phyloP scores from a whole-genome alignment of 2,888 invertebrate species.

The Drosophila emarginata region DNA sequence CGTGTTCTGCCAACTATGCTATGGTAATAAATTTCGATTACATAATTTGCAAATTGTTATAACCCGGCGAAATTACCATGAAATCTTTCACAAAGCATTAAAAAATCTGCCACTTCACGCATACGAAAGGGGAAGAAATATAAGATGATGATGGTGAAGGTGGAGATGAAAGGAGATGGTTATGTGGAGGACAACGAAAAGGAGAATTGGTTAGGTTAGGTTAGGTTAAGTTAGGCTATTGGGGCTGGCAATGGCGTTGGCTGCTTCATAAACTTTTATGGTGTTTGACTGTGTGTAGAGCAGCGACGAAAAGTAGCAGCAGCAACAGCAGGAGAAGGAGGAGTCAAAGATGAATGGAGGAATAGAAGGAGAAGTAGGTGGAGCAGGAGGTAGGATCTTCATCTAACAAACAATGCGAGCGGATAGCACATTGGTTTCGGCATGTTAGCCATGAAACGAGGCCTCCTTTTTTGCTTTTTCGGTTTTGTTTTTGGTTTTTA shows the following conservation, averaged over 20 bases:
- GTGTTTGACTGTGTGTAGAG: constrained; percentile 54
- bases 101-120: constrained; percentile 73
- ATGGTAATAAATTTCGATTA: constrained; percentile 78
- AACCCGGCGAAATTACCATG: constrained; percentile 76
- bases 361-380: not conserved
- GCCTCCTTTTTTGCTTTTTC: constrained; percentile 11
- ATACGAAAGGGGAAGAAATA: constrained; percentile 12
- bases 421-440: constrained; percentile 43
- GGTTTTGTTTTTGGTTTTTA: not conserved
- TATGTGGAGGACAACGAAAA: not conserved
- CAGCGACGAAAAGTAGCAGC: not conserved
- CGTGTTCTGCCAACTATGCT: constrained; percentile 23
- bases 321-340: not conserved
- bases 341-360: not conserved
- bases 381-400: not conserved
- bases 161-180: no score
- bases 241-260: constrained; percentile 6
- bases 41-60: constrained; percentile 81
- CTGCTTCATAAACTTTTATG: constrained; percentile 70
- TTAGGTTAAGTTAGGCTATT: constrained; percentile 4
- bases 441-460: constrained; percentile 56
- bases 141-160: not conserved
- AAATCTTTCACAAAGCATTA: constrained; percentile 75
- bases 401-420: constrained; percentile 58
- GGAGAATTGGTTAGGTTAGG: constrained; percentile 2